A percentile compares a stretch with the other conserved stretches of the same genome.
Conservation (phyloP, 1,140 invertebrate species). For the Bacillus rossius region DNA sequence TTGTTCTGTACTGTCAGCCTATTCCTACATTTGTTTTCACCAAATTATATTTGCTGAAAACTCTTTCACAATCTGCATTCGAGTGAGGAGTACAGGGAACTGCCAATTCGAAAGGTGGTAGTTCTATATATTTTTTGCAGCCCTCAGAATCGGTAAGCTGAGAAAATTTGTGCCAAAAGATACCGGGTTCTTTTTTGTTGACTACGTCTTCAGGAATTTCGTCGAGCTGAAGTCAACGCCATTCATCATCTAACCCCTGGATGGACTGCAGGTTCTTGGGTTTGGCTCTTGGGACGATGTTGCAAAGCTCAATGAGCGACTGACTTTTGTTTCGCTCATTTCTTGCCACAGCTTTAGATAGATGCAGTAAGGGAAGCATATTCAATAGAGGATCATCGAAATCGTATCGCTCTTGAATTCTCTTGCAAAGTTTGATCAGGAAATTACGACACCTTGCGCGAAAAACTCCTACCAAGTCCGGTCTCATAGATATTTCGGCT, state of each 20-base stretch:
- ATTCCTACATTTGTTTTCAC: slow-evolving; percentile 4
- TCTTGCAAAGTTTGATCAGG: slow-evolving; percentile 5
- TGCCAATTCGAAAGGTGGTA: slow-evolving; percentile 14
- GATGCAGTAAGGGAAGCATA: slow-evolving; percentile 9
- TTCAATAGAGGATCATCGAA: slow-evolving; percentile 5
- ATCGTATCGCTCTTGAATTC: slow-evolving; percentile 15
- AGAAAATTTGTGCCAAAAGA: slow-evolving; percentile 16
- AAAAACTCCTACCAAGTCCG: slow-evolving; percentile 16
- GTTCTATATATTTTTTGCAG: slow-evolving; percentile 4
- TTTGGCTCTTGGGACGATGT: slow-evolving; percentile 10
- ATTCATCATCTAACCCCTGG: slow-evolving; percentile 13
- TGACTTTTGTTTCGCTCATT: slow-evolving; percentile 11
- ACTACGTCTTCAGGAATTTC: slow-evolving; percentile 15
- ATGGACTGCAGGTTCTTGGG: slow-evolving; percentile 8
- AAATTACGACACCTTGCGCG: slow-evolving; percentile 12
- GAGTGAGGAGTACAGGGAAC: slow-evolving; percentile 13
- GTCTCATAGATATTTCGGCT: slow-evolving; percentile 13
- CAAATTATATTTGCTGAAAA: slow-evolving; percentile 9
- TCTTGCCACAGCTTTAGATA: slow-evolving; percentile 8
- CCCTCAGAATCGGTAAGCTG: slow-evolving; percentile 12
- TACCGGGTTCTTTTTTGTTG: slow-evolving; percentile 11
- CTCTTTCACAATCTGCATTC: slow-evolving; percentile 11
- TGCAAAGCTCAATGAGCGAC: slow-evolving; percentile 13
- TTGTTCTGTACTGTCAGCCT: neutral
- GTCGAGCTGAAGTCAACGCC: slow-evolving; percentile 11